phyloP scores from a whole-genome alignment of 2,113 vertebrate species.

The Nothocercus nigrocapillus region DNA sequence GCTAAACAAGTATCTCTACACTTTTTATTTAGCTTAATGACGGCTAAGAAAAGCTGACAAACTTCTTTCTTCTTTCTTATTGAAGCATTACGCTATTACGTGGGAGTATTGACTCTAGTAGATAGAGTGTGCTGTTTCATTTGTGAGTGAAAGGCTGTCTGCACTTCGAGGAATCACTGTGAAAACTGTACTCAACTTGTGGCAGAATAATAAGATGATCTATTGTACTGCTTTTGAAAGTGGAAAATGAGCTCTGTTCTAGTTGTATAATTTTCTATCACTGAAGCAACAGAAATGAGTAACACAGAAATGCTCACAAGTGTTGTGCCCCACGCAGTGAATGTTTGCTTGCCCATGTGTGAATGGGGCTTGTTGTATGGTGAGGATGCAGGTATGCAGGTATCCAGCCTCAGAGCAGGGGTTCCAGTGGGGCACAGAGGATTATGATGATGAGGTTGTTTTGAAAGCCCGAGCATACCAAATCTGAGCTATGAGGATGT shows the following conservation, averaged over 20 bases:
- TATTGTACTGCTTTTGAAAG: conserved; percentile 51
- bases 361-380: neutral
- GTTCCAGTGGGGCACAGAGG: neutral
- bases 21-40: conserved; percentile 42
- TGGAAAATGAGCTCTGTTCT: conserved; percentile 39
- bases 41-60: neutral
- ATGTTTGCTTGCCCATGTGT: neutral
- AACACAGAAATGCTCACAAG: fast-evolving
- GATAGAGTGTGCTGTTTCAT: conserved; percentile 22
- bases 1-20: neutral
- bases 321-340: fast-evolving
- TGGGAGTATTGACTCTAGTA: conserved; percentile 43
- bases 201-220: conserved; percentile 49
- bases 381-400: neutral
- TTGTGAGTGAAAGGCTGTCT: conserved; percentile 54
- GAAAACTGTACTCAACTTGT: conserved; percentile 36
- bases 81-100: neutral
- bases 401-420: neutral
- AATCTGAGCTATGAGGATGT: neutral
- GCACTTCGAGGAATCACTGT: conserved; percentile 18
- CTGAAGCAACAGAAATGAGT: neutral
- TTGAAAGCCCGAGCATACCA: neutral
- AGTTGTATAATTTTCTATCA: neutral
- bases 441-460: neutral
- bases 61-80: neutral